Evolutionary conservation across 2,888 invertebrate species (phyloP).

Genomic region (Drosophila conformis): DNA sequence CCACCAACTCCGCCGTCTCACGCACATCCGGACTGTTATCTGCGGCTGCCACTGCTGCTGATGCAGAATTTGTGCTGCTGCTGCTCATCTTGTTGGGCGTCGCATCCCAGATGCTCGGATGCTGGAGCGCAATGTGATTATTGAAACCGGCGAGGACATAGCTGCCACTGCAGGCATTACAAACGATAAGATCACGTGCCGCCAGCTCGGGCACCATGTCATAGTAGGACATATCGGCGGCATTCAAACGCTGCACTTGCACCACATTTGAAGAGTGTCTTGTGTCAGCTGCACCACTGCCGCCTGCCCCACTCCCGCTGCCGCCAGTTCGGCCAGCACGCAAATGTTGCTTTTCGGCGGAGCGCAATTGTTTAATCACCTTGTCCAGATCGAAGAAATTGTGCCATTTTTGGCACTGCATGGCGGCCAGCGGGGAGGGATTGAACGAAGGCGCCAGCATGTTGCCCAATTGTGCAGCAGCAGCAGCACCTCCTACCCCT

Average conservation of each 20-base stretch:
- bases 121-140: slow-evolving; percentile 89
- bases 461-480: slow-evolving; percentile 35
- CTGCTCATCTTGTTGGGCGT: slow-evolving; percentile 66
- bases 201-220: slow-evolving; percentile 92
- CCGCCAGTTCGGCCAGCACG: slow-evolving; percentile 49
- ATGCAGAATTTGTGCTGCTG: slow-evolving; percentile 15
- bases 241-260: slow-evolving; percentile 86
- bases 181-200: slow-evolving; percentile 91
- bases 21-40: slow-evolving; percentile 67
- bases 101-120: slow-evolving; percentile 82
- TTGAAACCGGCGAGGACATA: slow-evolving; percentile 92
- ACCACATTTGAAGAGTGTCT: slow-evolving; percentile 38
- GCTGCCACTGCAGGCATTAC: slow-evolving; percentile 91
- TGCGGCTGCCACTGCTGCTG: background rate
- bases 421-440: slow-evolving; percentile 21
- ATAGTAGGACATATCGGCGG: slow-evolving; percentile 90
- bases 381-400: slow-evolving; percentile 81
- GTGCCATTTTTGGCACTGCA: slow-evolving; percentile 82
- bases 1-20: slow-evolving; percentile 36
- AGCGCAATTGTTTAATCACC: slow-evolving; percentile 78
- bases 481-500: slow-evolving; percentile 7
- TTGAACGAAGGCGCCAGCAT: slow-evolving; percentile 41
- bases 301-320: slow-evolving; percentile 10
- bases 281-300: slow-evolving; percentile 2
- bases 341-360: slow-evolving; percentile 75